A percentile compares a stretch with the other conserved stretches of the same genome.
phyloP scores from a whole-genome alignment of 2,888 invertebrate genomes.

The Meghimatium bilineatum region DNA sequence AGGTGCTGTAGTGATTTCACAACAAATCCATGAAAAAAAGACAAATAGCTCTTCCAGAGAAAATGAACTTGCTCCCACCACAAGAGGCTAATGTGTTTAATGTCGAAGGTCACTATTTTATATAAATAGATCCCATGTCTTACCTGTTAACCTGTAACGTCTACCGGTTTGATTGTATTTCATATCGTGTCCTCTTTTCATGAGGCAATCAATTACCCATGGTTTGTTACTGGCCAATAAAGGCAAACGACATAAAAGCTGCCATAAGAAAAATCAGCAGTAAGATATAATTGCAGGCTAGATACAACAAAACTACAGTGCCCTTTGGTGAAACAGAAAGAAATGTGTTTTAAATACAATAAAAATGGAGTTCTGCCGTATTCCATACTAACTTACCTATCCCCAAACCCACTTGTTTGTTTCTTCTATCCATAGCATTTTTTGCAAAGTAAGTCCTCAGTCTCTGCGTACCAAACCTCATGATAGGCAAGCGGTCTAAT shows the following conservation, averaged over 20 bases:
- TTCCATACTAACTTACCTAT: conserved; percentile 23
- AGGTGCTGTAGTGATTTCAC: not conserved
- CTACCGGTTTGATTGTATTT: conserved; percentile 33
- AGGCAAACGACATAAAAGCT: conserved; percentile 36
- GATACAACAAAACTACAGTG: not conserved
- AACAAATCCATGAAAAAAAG: not conserved
- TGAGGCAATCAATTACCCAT: conserved; percentile 41
- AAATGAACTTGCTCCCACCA: not conserved
- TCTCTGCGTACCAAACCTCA: conserved; percentile 13
- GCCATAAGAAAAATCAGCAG: conserved; percentile 1
- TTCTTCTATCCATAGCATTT: conserved; percentile 45
- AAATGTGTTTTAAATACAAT: too few relatives aligned
- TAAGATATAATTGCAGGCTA: not conserved
- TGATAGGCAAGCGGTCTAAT: conserved; percentile 25
- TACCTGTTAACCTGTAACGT: conserved; percentile 17
- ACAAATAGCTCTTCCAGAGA: not conserved
- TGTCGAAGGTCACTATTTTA: not conserved
- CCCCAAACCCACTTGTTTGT: conserved; percentile 23
- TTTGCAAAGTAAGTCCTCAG: conserved; percentile 16
- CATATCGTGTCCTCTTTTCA: conserved; percentile 40
- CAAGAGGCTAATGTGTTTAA: not conserved
- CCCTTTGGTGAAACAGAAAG: conserved; percentile 1
- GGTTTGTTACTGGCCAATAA: conserved; percentile 19
- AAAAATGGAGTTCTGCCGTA: not conserved
- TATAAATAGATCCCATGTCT: not conserved